Evolutionary conservation across 2,888 invertebrate genomes (phyloP).

Genomic region (Sicus ferrugineus): DNA sequence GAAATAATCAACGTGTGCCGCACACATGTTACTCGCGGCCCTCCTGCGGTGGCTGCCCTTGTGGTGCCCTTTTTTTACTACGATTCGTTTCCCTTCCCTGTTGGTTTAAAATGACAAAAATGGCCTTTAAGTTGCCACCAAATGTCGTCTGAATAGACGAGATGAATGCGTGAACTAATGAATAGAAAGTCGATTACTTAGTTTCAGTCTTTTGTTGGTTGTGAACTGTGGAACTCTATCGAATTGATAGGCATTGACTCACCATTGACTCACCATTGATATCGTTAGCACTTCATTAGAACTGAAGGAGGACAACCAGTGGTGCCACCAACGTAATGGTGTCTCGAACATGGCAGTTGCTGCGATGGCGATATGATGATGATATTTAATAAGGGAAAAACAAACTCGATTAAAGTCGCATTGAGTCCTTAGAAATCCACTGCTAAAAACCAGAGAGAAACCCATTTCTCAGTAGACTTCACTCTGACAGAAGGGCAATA

Average conservation of each 20-base stretch:
- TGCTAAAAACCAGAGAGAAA: too few species aligned
- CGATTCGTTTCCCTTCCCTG: background rate
- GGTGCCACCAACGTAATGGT: too few species aligned
- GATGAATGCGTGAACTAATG: background rate
- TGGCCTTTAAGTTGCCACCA: constrained; percentile 3
- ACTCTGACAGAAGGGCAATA: too few species aligned
- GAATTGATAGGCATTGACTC: constrained; percentile 22
- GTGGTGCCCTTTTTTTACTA: background rate
- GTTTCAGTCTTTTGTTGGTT: too few species aligned
- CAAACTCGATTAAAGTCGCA: too few species aligned
- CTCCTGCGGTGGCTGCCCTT: background rate
- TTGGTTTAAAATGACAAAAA: constrained; percentile 9
- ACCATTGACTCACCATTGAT: too few species aligned
- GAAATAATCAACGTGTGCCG: constrained; percentile 13
- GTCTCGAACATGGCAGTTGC: too few species aligned
- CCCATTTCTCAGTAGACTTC: too few species aligned
- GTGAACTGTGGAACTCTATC: background rate
- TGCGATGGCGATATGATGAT: too few species aligned
- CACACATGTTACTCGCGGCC: background rate
- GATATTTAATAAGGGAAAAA: too few species aligned
- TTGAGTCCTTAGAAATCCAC: too few species aligned
- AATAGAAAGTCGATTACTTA: constrained; percentile 1
- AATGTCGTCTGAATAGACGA: background rate
- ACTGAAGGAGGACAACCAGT: background rate
- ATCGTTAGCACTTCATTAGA: constrained; percentile 19